A percentile compares a stretch with the other conserved stretches of the same genome.
These are phyloP conservation scores for Dendrolimus houi DNA, from an alignment of 2,888 invertebrate genomes.

Conservation along the genomic window DNA sequence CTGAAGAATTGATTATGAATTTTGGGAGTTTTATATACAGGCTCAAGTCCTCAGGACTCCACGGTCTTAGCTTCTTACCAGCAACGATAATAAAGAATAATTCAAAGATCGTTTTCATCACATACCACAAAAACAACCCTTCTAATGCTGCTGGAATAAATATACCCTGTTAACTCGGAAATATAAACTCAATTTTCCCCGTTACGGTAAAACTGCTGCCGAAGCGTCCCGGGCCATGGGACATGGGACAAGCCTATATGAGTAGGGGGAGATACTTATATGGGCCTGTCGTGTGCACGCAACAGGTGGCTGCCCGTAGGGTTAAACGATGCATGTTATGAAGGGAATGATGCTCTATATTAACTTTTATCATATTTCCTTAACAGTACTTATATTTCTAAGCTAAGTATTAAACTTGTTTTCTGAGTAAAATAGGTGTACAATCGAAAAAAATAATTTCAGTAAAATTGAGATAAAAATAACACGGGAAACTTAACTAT, in stretches of 20 bases:
- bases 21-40: no score
- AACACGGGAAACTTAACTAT: no score
- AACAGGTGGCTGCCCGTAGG: slow-evolving; percentile 74
- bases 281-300: slow-evolving; percentile 57
- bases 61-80: no score
- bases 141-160: slow-evolving; percentile 28
- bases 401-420: background rate
- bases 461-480: slow-evolving; percentile 1
- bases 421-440: no score
- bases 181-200: slow-evolving; percentile 59
- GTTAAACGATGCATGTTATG: slow-evolving; percentile 50
- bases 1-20: no score
- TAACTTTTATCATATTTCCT: slow-evolving; percentile 5
- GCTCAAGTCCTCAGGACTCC: no score
- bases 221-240: slow-evolving; percentile 11
- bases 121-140: slow-evolving; percentile 31
- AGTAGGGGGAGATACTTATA: slow-evolving; percentile 13
- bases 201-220: slow-evolving; percentile 17
- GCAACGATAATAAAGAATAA: no score
- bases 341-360: slow-evolving; percentile 36
- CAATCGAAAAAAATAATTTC: background rate
- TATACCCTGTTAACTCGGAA: slow-evolving; percentile 49
- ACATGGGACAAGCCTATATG: slow-evolving; percentile 16
- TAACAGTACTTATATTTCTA: background rate
- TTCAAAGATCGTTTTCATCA: slow-evolving; percentile 1